Evolutionary conservation across 2,113 vertebrate species (phyloP), one percentile per base, ranked within the genome.

Genomic region (Cygnus atratus): DNA sequence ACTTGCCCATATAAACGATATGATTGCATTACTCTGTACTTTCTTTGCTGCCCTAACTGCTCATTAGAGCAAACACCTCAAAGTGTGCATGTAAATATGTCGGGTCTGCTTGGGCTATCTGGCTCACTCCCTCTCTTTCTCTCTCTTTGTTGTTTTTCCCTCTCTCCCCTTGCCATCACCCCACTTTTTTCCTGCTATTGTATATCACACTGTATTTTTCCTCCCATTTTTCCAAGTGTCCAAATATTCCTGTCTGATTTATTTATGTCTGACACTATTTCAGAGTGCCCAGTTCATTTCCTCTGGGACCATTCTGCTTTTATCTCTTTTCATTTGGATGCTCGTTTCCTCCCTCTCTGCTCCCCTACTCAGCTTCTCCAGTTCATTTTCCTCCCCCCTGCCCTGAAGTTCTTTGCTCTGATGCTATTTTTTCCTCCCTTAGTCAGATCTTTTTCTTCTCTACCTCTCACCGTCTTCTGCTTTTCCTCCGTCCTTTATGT

Each of bases 51-150:
- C 83, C 62, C 73, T 92, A 76, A 91, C 77, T 73, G 90, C 77
- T 95, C 84, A 55, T 96, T 92, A 91, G 73, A 82, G 62, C 88
- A 92, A 94, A 90, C 93, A 96, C 84, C 93, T 97, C 83, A 82
- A 94, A 93, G 74, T 55, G 58, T 88, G 44, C 62, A 82, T 91
- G 73, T 65, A 93, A 88, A 78, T 88, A 78, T 61, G 29, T 79
- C 15, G 6, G 26, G 75, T 88, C 65, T 84, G 74, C 87, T 76
- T 83, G 59, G 72, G 80, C 78, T 94, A 67, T 86, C 87, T 88
- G 76, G 18, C 54, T 96, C 41, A 18, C 50, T 92, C 43, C 22
- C 33, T 72, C 19, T 86, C 70, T 81, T 66, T 87, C 39, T 85
- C 71, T 55, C 15, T 55, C 2, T 86, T 67, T 84, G 68, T 70